Base-by-base conservation (phyloP, 2,797 vertebrate species). In the Octomys mimax region DNA sequence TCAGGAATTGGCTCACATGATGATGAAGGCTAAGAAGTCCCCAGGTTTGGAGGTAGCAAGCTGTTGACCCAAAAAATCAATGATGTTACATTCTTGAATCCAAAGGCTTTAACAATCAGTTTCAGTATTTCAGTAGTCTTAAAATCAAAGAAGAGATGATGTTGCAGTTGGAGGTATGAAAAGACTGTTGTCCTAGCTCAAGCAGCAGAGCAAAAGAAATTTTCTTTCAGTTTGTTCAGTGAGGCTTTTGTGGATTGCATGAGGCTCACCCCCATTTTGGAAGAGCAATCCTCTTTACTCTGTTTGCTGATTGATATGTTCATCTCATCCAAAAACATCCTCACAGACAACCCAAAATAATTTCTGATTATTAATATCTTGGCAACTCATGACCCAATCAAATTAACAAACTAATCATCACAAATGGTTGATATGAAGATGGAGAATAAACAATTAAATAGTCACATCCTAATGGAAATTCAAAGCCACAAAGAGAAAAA, bases 401-500 rank as follows among this genome's bases (percentile, higher is more conserved):
- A 84, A 19, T 66, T 46, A 59, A 39, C 19, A 85, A 94, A 70
- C 59, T 28, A 86, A 64, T 54, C 42, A 71, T 36, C 9, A 39
- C 57, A 82, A 57, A 54, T 68, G 21, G 36, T 21, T 83, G 79
- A 68, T 80, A 90, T 54, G 39, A 89, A 89, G 36, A 42, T 13
- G 42, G 19, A 42, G 7, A 83, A 80, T 71, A 54, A 54, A 80
- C 10, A 86, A 28, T 81, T 81, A 49, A 89, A 26, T 75, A 81
- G 64, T 64, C 82, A 78, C 52, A 86, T 26, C 54, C 49, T 33
- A n/a, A 33, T 87, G 57, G 93, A 93, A 93, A 46, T 79, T 62
- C 26, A 84, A 78, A 93, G 64, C 57, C 49, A 66, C 5, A 61
- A 73, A 49, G 42, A 14, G 57, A 77, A 89, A 85, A 79, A 87